A percentile compares a stretch with the other conserved stretches of the same genome.
phyloP scores from a whole-genome alignment of 2,113 vertebrate genomes.

The Camelus bactrianus region DNA sequence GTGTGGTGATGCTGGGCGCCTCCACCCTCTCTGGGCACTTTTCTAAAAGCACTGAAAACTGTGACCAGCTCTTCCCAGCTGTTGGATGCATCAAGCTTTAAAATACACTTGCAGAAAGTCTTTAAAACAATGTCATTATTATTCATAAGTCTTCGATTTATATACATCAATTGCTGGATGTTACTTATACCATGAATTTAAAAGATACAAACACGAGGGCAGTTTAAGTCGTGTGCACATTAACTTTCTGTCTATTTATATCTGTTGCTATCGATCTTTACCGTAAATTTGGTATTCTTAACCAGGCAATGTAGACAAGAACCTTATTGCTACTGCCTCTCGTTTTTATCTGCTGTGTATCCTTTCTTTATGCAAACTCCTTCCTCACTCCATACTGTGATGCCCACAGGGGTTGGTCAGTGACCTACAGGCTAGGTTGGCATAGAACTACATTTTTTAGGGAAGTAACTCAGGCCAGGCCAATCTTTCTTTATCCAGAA shows the following conservation, averaged over 20 bases:
- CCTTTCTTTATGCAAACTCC: neutral
- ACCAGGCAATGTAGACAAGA: neutral
- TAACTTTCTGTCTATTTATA: neutral
- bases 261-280: neutral
- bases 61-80: rapidly evolving
- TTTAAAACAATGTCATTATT: neutral
- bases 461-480: neutral
- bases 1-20: no score
- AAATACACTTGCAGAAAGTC: neutral
- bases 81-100: neutral
- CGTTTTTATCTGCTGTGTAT: neutral
- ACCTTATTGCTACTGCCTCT: no score
- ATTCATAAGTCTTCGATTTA: neutral
- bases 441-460: no score
- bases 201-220: neutral
- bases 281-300: neutral
- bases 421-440: neutral
- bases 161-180: no score
- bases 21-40: no score
- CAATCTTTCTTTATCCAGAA: neutral
- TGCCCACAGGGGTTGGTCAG: neutral
- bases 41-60: rapidly evolving
- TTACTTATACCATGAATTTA: neutral
- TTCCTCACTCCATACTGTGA: rapidly evolving
- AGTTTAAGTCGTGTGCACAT: rapidly evolving